These are phyloP conservation scores for Temnothorax ravouxi DNA, from an alignment of 2,888 invertebrate species.

Conservation along the genomic window DNA sequence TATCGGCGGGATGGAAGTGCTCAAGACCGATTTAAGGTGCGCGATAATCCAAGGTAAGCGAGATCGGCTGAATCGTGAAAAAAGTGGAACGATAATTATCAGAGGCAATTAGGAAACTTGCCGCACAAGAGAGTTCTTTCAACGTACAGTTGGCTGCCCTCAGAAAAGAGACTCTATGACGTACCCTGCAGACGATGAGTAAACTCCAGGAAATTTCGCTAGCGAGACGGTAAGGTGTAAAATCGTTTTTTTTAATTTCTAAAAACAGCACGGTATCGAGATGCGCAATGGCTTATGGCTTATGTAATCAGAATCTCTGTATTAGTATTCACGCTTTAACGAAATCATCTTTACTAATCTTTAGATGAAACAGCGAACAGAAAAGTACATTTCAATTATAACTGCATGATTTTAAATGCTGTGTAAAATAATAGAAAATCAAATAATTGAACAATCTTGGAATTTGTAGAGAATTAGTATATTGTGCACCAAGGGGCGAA, in stretches of 20 bases:
- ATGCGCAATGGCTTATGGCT: background rate
- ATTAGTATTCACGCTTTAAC: background rate
- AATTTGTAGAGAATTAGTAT: background rate
- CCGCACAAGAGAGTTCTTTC: background rate
- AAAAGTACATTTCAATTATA: slow-evolving; percentile 15
- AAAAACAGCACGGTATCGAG: slow-evolving; percentile 21
- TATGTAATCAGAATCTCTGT: background rate
- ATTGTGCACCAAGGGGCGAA: too few species aligned
- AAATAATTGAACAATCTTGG: background rate
- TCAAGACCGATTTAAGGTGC: slow-evolving; percentile 52
- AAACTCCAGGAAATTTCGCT: background rate
- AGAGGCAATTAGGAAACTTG: slow-evolving; percentile 28
- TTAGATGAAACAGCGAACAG: background rate
- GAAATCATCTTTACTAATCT: background rate
- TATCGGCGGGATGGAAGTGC: slow-evolving; percentile 61
- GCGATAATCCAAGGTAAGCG: slow-evolving; percentile 1
- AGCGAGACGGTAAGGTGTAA: background rate
- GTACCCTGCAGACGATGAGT: background rate
- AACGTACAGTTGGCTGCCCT: background rate
- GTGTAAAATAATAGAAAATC: background rate
- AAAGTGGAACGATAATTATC: slow-evolving; percentile 28
- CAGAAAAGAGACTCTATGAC: background rate
- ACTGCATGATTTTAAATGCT: background rate
- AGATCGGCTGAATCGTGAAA: slow-evolving; percentile 7
- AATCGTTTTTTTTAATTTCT: background rate